Base-by-base conservation (phyloP, 2,888 invertebrate species). In the Thysanoteuthis rhombus region DNA sequence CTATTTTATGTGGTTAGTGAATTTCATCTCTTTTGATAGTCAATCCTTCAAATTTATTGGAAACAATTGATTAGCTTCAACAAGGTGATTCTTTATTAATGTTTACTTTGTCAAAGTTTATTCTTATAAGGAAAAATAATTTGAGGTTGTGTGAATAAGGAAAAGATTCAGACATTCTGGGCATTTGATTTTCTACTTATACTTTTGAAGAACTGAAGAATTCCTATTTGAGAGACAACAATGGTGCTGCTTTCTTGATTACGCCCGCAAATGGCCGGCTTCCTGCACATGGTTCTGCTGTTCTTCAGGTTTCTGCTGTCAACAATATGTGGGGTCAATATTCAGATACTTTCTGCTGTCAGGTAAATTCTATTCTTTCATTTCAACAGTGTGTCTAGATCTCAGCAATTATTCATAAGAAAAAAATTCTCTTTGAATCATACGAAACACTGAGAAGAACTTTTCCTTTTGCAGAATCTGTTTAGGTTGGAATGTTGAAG, bases 281-380 rank as follows among this genome's bases (percentile, higher is more conserved):
- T 45, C 94, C 94, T 45, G 96, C 97, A 0, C 97, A 95, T 94
- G 95, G 94, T 19, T 95, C 96, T 89, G 95, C 95, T 92, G 92
- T 95, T 5, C 95, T 97, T 89, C 96, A 97, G 91, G 94, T 97
- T 39, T 95, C 96, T 32, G 96, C 95, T 1, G 96, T 95, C 94
- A 95, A 95, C 94, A 96, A 97, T 94, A 97, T 97, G 96, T 97
- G 97, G 97, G 97, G 97, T 16, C 93, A 94, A 12, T 97, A 97
- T 94, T 93, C 94, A 19, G 97, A 97, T 94, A 95, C 94, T 39
- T 93, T 97, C 38, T 94, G 95, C 38, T 96, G 95, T 93, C 95
- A 95, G 95, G 97, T 97, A 94, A 93, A 94, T 75, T 36, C 36
- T 16, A n/a, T n/a, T 75, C 36, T 75, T 16, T 0, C 8, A 10